Evolutionary conservation across 2,888 invertebrate genomes (phyloP).

Genomic region (Caenorhabditis wallacei): DNA sequence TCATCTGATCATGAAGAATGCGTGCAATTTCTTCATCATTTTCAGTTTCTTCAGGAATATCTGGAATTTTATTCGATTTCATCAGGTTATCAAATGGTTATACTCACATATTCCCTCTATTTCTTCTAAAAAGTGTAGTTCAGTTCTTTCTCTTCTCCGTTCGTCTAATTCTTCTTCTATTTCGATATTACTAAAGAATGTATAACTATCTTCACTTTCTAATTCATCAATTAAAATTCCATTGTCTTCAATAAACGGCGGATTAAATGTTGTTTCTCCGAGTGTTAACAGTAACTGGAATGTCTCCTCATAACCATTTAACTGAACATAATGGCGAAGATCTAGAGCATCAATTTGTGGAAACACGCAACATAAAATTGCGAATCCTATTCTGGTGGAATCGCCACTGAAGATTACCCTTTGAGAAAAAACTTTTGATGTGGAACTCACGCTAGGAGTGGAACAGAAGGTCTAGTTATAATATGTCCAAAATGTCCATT

Average conservation of each 20-base stretch:
- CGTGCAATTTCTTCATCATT: slow-evolving; percentile 26
- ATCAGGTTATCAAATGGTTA: too few relatives aligned
- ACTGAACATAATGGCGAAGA: slow-evolving; percentile 8
- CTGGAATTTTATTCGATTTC: too few relatives aligned
- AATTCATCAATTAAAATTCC: neutral
- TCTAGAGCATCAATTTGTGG: neutral
- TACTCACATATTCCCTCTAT: too few relatives aligned
- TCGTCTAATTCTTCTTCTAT: slow-evolving; percentile 10
- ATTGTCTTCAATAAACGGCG: neutral
- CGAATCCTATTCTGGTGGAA: neutral
- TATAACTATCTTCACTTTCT: neutral
- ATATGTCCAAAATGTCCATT: neutral
- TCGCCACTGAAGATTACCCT: neutral
- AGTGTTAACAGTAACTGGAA: neutral
- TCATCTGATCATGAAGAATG: slow-evolving; percentile 3
- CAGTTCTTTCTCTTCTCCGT: neutral
- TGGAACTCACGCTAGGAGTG: neutral
- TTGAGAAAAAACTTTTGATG: neutral
- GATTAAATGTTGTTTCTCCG: neutral
- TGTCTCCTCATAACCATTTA: neutral
- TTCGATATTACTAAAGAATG: neutral
- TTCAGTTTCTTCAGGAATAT: slow-evolving; percentile 3
- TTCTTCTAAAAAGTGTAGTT: neutral
- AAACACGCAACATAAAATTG: neutral
- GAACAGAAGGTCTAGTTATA: neutral